These are phyloP conservation scores for Erynnis tages DNA, from an alignment of 2,888 invertebrate species.

Conservation along the genomic window DNA sequence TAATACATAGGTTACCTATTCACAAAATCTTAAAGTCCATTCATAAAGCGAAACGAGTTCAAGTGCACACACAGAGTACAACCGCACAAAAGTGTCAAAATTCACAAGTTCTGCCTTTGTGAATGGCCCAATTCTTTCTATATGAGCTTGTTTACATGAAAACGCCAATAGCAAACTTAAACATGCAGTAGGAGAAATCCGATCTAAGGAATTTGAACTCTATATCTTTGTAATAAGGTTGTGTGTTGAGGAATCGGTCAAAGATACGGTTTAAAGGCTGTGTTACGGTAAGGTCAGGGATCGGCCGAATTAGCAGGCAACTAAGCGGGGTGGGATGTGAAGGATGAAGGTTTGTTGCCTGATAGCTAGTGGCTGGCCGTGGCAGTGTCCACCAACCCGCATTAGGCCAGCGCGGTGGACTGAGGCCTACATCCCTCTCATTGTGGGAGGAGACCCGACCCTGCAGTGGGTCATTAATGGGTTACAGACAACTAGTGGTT, in stretches of 20 bases:
- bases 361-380: too few species aligned
- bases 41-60: constrained; percentile 63
- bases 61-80: constrained; percentile 68
- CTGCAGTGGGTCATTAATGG: too few species aligned
- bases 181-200: not conserved
- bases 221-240: constrained; percentile 31
- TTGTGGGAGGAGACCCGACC: too few species aligned
- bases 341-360: too few species aligned
- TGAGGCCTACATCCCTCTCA: too few species aligned
- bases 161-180: not conserved
- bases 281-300: constrained; percentile 51
- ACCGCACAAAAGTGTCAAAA: constrained; percentile 47
- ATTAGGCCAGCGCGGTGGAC: too few species aligned
- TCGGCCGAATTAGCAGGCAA: constrained; percentile 50
- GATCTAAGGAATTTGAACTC: constrained; percentile 33
- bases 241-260: constrained; percentile 10
- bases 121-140: constrained; percentile 47
- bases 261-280: constrained; percentile 18
- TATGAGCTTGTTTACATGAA: constrained; percentile 52
- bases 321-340: constrained; percentile 35
- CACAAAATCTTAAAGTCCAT: constrained; percentile 41
- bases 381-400: too few species aligned
- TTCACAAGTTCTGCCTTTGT: constrained; percentile 42
- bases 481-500: too few species aligned
- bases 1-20: not conserved